Base-by-base conservation (phyloP, 2,888 invertebrate genomes). In the Brachyopa scutellaris region DNA sequence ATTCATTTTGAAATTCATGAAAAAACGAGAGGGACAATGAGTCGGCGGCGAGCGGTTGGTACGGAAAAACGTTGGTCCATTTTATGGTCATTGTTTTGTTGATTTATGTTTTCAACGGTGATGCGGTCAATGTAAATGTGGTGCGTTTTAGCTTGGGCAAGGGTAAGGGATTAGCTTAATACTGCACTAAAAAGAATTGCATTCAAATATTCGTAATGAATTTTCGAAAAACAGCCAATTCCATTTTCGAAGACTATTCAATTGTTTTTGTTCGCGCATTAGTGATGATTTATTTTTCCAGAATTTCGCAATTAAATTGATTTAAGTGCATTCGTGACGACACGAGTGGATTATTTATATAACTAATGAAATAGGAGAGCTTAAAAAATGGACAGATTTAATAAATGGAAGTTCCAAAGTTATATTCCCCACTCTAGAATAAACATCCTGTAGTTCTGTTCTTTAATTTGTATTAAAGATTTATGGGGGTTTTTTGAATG, bases 81-180 rank as follows among this genome's bases (percentile, higher is more conserved):
- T 69, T 57, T 69, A 40, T 40, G 70, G 40, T 26, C 73, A 73
- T 66, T 79, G 67, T 66, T 38, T 51, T 45, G 67, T 69, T 80
- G 80, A 80, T 80, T 80, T 80, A 80, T 69, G 61, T 40, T 53
- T 36, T 67, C 66, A 11, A 38, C 55, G 38, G 15, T 53, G 72
- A 36, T 31, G 64, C 57, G 31, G 36, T 23, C 17, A 53, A 69
- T 67, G 79, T 15, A 13, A 55, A 62, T 64, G 74, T 70, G 55
- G 55, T 55, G 47, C 6, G 3, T 26, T 26, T 21, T 38, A 15
- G 40, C 17, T 1, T 9, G 19, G 15, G 31, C 33, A 29, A 36
- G 80, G 64, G 57, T 38, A 64, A 64, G 69, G 70, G 80, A 76
- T 80, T 80, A 80, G 80, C 57, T 80, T 80, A 76, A 80, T 76